Conservation (phyloP, 2,888 invertebrate genomes). For the Teleiodes luculella region DNA sequence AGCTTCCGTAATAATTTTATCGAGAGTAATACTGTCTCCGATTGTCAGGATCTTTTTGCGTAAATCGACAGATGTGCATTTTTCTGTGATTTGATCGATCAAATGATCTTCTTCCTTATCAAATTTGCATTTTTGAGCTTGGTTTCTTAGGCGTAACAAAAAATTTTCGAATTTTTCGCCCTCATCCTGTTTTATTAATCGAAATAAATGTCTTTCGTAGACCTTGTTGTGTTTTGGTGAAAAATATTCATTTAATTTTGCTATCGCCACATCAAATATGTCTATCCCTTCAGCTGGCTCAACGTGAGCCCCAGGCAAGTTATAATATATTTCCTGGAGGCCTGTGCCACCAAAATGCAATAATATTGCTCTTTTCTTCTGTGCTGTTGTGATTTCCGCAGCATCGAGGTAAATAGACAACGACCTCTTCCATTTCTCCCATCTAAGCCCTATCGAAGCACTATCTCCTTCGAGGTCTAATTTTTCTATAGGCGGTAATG, state of each 20-base stretch:
- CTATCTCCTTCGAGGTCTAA: neutral
- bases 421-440: no score
- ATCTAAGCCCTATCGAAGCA: no score
- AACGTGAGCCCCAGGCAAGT: slow-evolving; percentile 18
- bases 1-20: slow-evolving; percentile 1
- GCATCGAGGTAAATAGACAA: slow-evolving; percentile 22
- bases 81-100: no score
- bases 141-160: slow-evolving; percentile 17
- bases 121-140: slow-evolving; percentile 6
- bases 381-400: slow-evolving; percentile 11
- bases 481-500: neutral
- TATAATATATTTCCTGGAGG: slow-evolving; percentile 23
- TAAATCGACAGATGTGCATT: no score
- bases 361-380: slow-evolving; percentile 22
- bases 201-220: slow-evolving; percentile 21
- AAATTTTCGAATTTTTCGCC: slow-evolving; percentile 24
- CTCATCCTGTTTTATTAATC: slow-evolving; percentile 17
- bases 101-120: neutral
- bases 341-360: slow-evolving; percentile 19
- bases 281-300: slow-evolving; percentile 4
- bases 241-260: slow-evolving; percentile 20
- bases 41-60: slow-evolving; percentile 1
- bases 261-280: slow-evolving; percentile 14
- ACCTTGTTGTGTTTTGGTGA: slow-evolving; percentile 18
- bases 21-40: neutral